Conservation (phyloP, 2,797 vertebrate species). For the Scarus forsteni region DNA sequence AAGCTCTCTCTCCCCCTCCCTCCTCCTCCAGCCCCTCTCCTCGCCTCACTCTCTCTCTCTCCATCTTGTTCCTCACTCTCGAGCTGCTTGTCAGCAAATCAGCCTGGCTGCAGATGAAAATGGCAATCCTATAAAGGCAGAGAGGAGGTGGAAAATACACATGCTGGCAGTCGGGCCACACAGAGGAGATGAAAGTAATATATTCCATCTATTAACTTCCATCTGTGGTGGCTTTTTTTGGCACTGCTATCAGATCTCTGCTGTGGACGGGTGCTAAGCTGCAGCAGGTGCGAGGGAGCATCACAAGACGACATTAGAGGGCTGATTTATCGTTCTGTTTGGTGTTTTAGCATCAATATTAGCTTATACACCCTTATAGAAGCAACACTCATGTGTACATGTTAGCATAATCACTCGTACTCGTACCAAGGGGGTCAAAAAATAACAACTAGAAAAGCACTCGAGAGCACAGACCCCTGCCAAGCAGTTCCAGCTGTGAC, state of each 20-base stretch:
- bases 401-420: too few relatives aligned
- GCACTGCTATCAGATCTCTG: conserved; percentile 14
- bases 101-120: conserved; percentile 59
- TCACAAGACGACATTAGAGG: conserved; percentile 30
- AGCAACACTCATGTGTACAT: too few relatives aligned
- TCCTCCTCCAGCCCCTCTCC: background rate
- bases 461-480: conserved; percentile 4
- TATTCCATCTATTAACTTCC: conserved; percentile 53
- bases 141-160: conserved; percentile 15
- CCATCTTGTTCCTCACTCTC: conserved; percentile 38
- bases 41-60: conserved; percentile 5
- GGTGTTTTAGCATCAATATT: conserved; percentile 51
- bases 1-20: conserved; percentile 12
- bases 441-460: conserved; percentile 20
- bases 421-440: conserved; percentile 25
- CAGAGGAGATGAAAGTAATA: conserved; percentile 48
- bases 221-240: conserved; percentile 25
- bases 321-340: conserved; percentile 68
- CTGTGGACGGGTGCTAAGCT: conserved; percentile 8
- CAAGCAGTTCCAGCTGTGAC: conserved; percentile 24
- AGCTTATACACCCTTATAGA: conserved; percentile 17
- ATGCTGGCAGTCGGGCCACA: conserved; percentile 35
- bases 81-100: conserved; percentile 58
- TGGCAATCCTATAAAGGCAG: conserved; percentile 39
- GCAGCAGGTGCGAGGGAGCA: conserved; percentile 33